Evolutionary conservation across 2,797 vertebrate species (phyloP).

Genomic region (Aphelocoma californica): DNA sequence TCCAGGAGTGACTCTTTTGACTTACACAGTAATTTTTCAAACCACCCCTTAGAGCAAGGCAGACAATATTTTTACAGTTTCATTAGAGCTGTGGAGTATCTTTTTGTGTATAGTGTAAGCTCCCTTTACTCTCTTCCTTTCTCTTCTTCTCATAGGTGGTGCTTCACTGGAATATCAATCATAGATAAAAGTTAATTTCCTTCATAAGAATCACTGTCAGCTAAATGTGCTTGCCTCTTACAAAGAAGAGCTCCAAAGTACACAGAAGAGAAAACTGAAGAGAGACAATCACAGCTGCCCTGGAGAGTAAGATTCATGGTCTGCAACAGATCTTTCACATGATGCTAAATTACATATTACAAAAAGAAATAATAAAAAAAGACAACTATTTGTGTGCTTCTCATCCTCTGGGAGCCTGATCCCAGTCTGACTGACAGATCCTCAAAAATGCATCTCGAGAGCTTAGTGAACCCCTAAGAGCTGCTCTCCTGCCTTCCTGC

Average conservation of each 20-base stretch:
- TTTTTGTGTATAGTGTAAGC: not conserved
- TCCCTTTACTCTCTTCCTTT: not conserved
- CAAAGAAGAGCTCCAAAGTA: not conserved
- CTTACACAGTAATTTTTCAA: not conserved
- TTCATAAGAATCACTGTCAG: not conserved
- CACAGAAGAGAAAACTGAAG: not conserved
- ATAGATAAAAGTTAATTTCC: not conserved
- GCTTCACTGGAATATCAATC: not conserved
- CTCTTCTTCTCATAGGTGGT: not conserved
- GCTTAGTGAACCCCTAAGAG: not conserved
- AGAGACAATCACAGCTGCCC: not conserved
- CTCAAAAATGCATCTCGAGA: not conserved
- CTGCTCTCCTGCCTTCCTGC: not conserved
- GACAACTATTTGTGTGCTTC: not conserved
- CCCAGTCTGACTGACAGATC: not conserved
- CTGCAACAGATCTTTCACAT: not conserved
- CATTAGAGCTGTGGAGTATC: not conserved
- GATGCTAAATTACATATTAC: not conserved
- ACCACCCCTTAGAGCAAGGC: not conserved
- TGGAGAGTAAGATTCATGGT: not conserved
- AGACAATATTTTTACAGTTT: not conserved
- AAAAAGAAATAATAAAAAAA: not conserved
- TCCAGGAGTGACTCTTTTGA: not conserved
- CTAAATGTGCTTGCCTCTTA: not conserved
- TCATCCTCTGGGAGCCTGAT: not conserved